phyloP scores from a whole-genome alignment of 2,797 vertebrate species.

The Ctenopoma kingsleyae region DNA sequence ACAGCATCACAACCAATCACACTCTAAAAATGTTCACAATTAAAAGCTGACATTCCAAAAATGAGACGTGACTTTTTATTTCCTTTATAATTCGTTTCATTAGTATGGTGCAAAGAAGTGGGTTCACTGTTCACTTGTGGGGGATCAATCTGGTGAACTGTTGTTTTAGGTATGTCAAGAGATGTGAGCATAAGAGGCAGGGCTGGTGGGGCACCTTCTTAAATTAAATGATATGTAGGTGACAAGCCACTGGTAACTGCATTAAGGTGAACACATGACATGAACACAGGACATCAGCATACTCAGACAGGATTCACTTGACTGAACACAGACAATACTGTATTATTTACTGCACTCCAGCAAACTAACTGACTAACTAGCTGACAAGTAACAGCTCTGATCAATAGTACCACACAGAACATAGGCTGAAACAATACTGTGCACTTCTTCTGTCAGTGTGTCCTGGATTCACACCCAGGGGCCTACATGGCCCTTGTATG shows the following conservation, averaged over 20 bases:
- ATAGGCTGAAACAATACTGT: no score
- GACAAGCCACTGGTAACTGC: no score
- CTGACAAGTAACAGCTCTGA: neutral
- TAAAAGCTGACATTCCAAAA: neutral
- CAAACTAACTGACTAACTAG: neutral
- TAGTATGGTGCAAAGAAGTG: neutral
- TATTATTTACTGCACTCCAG: neutral
- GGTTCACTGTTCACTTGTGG: neutral
- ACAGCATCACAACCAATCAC: no score
- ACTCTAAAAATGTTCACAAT: neutral
- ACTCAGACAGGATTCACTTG: neutral
- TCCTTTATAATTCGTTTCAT: neutral
- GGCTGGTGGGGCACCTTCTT: neutral
- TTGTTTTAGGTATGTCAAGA: neutral
- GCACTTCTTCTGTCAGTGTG: neutral
- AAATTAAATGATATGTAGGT: neutral
- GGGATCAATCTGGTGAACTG: neutral
- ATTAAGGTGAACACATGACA: no score
- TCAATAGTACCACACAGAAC: neutral
- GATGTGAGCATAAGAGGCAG: neutral
- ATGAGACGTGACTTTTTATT: neutral
- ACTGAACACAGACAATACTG: neutral
- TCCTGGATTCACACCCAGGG: conserved; percentile 10
- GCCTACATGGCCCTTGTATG: neutral
- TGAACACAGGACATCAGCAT: no score